These are phyloP conservation scores for Gadopsis bispinosus DNA, from an alignment of 2,797 vertebrate species.

Conservation along the genomic window DNA sequence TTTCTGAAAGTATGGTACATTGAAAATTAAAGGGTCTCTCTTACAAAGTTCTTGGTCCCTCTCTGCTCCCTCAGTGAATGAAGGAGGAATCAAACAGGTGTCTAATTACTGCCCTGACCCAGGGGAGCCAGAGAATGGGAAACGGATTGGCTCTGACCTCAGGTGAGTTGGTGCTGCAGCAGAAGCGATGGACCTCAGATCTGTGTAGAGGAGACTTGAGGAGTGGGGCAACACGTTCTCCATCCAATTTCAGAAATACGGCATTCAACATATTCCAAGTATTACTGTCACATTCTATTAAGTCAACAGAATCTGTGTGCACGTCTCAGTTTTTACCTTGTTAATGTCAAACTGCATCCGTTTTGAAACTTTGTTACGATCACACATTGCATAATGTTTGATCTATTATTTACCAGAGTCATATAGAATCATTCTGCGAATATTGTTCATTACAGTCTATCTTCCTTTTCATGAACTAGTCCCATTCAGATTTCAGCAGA, in stretches of 20 bases:
- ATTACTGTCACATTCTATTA: constrained; percentile 13
- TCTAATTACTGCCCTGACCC: constrained; percentile 97
- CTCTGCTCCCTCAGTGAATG: constrained; percentile 88
- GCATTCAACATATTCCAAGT: constrained; percentile 4
- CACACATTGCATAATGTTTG: constrained; percentile 1
- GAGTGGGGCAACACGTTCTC: neutral
- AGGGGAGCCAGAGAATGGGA: constrained; percentile 94
- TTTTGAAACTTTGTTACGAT: neutral
- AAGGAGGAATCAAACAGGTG: constrained; percentile 92
- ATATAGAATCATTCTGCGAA: neutral
- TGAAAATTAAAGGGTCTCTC: constrained; percentile 51
- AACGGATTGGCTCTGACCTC: constrained; percentile 91
- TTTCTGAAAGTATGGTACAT: constrained; percentile 47
- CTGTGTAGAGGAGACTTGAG: neutral
- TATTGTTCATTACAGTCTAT: neutral
- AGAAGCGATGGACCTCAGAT: constrained; percentile 17
- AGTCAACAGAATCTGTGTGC: neutral
- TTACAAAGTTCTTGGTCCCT: constrained; percentile 53
- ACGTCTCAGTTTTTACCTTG: neutral
- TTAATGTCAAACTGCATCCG: neutral
- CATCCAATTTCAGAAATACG: neutral
- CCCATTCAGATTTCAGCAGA: neutral
- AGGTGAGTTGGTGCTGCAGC: constrained; percentile 83
- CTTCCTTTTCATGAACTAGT: constrained; percentile 6
- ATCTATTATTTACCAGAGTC: neutral